Base-by-base conservation (phyloP, 2,888 invertebrate species). In the Campopleginae sp. region DNA sequence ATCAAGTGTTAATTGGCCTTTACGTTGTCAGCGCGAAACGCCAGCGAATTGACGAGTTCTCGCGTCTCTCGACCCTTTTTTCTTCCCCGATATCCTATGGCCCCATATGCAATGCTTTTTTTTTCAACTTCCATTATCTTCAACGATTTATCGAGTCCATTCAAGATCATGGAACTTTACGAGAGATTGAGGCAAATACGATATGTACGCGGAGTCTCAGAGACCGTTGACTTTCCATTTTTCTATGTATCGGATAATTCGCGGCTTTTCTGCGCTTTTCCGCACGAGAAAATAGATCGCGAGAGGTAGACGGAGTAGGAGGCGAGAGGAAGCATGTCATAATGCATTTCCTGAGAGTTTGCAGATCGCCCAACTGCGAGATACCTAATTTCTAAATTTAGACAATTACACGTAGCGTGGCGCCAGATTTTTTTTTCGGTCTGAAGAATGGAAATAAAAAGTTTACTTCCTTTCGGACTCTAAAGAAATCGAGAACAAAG, bases 1-100 rank as follows among this genome's bases (percentile, higher is more conserved):
- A 91, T 91, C 91, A 91, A 92, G 90, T 91, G 89, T 84, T 91
- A 91, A 91, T 92, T 90, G 90, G 90, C 90, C 90, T 90, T 38
- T 88, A 89, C 89, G 51, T 80, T 51, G 72, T 77, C 84, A 76
- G 76, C 38, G 86, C 46, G 86, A 88, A 87, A 87, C 86, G 82
- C 79, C 81, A 86, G 46, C 71, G 86, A 88, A 84, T 88, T 81
- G 78, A 66, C 84, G 80, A 27, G 72, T 19, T 72, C 80, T 27
- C 48, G 54, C 77, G 84, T n/a, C 85, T 83, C 63, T 85, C 87
- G 88, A 87, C 90, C 88, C 89, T 88, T 90, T 87, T 58, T 80
- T 68, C 17, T 63, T 44, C 46, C 7, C 58, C 33, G 63, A 44
- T 46, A 88, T 83, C 85, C 88, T 86, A 88, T 86, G 27, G 12